Evolutionary conservation across 1,140 invertebrate genomes (phyloP).

Genomic region (Nebria ingens): DNA sequence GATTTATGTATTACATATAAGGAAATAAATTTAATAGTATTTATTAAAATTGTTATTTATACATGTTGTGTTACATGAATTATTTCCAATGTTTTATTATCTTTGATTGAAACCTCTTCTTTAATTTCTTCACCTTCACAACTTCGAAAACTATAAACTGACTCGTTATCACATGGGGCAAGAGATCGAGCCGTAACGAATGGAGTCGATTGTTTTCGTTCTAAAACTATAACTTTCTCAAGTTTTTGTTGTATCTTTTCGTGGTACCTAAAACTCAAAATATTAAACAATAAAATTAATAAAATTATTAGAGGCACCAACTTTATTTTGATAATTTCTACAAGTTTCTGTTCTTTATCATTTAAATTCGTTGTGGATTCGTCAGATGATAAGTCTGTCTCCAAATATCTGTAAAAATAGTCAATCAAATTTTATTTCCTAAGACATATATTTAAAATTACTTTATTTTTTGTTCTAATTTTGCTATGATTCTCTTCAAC

Average conservation of each 20-base stretch:
- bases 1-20: too few relatives aligned
- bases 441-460: background rate
- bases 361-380: background rate
- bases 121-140: too few relatives aligned
- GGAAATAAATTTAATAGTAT: too few relatives aligned
- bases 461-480: background rate
- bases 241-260: background rate
- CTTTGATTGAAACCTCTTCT: too few relatives aligned
- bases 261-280: too few relatives aligned
- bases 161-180: background rate
- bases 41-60: too few relatives aligned
- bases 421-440: background rate
- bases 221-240: too few relatives aligned
- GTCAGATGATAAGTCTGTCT: background rate
- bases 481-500: conserved; percentile 2
- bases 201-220: background rate
- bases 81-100: too few relatives aligned
- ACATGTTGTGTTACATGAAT: too few relatives aligned
- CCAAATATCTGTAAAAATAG: background rate
- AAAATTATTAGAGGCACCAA: background rate
- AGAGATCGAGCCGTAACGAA: too few relatives aligned
- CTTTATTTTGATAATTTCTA: background rate
- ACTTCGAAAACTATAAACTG: background rate
- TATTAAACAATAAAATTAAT: too few relatives aligned
- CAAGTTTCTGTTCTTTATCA: background rate